Base-by-base conservation (phyloP, 2,888 invertebrate species). In the Diaphora mendica region DNA sequence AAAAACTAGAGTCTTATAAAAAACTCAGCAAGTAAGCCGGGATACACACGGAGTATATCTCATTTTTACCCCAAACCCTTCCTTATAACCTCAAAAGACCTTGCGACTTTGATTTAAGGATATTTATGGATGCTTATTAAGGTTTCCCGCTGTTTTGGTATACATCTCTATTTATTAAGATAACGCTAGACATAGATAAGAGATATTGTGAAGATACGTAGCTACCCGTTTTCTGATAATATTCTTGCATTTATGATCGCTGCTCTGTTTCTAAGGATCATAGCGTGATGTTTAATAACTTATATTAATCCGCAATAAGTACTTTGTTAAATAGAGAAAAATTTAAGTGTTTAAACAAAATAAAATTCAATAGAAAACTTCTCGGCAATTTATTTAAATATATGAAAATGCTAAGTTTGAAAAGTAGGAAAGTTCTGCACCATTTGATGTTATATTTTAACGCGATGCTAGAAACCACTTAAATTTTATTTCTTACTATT, bases 91-190 rank as follows among this genome's bases (percentile, higher is more conserved):
- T 69, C 65, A 73, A 55, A 83, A 83, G 81, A 79, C 82, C 78
- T 77, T 71, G 78, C 66, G 79, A 80, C 74, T 79, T 81, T 81
- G 82, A 85, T 85, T 84, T 80, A 76, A 75, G 71, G 76, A 74
- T 82, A 82, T 86, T 84, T 81, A 84, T 78, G 77, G 71, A 76
- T 73, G 72, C 74, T 77, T 78, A 81, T 64, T 71, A 64, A 64
- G 17, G 35, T 67, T 66, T 71, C 71, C n/a, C 17, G 26, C 55
- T 30, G 72, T 75, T 77, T 44, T 68, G 71, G 71, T 72, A 70
- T 68, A 44, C 59, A 30, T 17, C 17, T 30, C 62, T 77, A 35
- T 75, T 74, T 75, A 74, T 79, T 75, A 71, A 70, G 35, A 65
- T 59, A 55, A 3, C 9, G 51, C 51, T 55, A 55, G 23, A 44